Evolutionary conservation across 2,888 invertebrate species (phyloP).

Genomic region (Parthenolecanium corni): DNA sequence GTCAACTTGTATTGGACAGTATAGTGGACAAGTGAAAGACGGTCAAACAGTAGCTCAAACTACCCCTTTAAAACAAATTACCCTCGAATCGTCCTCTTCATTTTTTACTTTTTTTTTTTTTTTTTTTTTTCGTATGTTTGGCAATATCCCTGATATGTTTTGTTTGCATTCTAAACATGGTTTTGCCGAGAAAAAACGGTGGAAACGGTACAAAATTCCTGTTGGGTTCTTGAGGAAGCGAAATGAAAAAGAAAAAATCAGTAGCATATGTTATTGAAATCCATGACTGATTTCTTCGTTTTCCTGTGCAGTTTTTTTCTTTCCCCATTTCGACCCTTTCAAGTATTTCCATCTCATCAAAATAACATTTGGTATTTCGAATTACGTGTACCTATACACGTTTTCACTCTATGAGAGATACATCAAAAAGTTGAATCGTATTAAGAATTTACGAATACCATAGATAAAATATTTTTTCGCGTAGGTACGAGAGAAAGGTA

Average conservation of each 20-base stretch:
- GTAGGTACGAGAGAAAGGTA: conserved; percentile 3
- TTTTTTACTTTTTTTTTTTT: too few relatives aligned
- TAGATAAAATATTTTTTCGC: conserved; percentile 20
- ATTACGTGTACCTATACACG: conserved; percentile 5
- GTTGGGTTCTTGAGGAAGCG: background rate
- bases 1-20: conserved; percentile 20
- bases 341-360: conserved; percentile 25
- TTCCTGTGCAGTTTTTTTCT: conserved; percentile 9
- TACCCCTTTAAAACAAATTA: conserved; percentile 6
- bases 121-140: too few relatives aligned
- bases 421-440: conserved; percentile 8
- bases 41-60: background rate
- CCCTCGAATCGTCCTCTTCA: conserved; percentile 13
- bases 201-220: conserved; percentile 7
- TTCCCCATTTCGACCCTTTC: conserved; percentile 16
- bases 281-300: conserved; percentile 21
- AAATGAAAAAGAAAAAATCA: conserved; percentile 3
- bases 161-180: conserved; percentile 21
- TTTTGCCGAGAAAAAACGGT: background rate
- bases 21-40: conserved; percentile 21
- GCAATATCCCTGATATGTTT: conserved; percentile 14
- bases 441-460: conserved; percentile 19
- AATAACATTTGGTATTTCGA: conserved; percentile 25
- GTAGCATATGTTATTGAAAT: conserved; percentile 17
- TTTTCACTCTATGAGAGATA: background rate